These are phyloP conservation scores for Nyctibius grandis DNA, from an alignment of 2,797 vertebrate species.

Conservation along the genomic window DNA sequence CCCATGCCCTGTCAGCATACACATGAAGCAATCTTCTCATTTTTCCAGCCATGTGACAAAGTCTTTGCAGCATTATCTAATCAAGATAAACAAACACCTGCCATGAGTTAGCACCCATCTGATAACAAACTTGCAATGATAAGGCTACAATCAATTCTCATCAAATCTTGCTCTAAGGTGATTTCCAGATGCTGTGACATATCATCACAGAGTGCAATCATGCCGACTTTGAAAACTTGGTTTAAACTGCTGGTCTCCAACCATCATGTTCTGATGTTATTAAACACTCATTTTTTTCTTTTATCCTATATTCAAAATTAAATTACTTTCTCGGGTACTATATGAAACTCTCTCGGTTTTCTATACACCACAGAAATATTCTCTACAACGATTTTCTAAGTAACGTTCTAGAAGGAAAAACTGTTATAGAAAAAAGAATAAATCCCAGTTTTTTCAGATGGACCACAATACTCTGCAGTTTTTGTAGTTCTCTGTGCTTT, in stretches of 20 bases:
- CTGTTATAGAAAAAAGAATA: not conserved
- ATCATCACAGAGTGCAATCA: not conserved
- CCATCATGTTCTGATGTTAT: not conserved
- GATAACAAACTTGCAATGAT: conserved; percentile 36
- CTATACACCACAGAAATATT: not conserved
- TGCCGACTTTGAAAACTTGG: not conserved
- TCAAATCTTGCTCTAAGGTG: conserved; percentile 38
- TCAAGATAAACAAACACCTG: conserved; percentile 62
- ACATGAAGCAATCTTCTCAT: not conserved
- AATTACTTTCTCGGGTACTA: not conserved
- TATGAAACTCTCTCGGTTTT: too few relatives aligned
- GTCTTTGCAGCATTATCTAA: conserved; percentile 37
- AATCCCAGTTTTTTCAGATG: not conserved
- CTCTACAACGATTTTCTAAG: not conserved
- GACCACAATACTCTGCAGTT: not conserved
- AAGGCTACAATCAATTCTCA: conserved; percentile 58
- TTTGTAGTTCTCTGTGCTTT: not conserved
- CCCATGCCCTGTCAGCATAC: not conserved
- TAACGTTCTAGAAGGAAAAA: not conserved
- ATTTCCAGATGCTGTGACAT: conserved; percentile 8
- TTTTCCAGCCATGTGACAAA: not conserved
- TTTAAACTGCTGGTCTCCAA: not conserved
- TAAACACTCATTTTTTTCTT: not conserved
- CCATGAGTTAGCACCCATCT: not conserved
- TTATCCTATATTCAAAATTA: not conserved